Base-by-base conservation (phyloP, 2,113 vertebrate genomes). In the Cranoglanis bouderius region DNA sequence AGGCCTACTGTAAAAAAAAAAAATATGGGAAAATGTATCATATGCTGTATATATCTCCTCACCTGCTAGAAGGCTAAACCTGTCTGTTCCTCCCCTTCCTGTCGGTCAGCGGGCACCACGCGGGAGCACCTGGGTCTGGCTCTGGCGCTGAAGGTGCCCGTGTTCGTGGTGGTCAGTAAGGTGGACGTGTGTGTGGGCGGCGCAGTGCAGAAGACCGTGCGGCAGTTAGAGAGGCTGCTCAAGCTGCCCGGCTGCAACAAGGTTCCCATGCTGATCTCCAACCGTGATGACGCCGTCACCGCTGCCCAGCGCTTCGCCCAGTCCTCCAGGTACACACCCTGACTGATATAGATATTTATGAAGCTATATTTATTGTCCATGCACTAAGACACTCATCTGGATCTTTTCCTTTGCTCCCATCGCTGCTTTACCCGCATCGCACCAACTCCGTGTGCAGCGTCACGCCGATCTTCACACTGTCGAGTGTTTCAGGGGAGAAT, bases 221-320 rank as follows among this genome's bases (percentile, higher is more conserved):
- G 97, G 21, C 98, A 99, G 94, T 95, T 99, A 91, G 97, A 98
- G 91, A 92, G 97, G 55, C 96, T 99, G 88, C 96, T 99, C 88
- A 99, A 98, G 91, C 97, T 98, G 92, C 98, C 98, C 8, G 98
- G 98, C 88, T 99, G 98, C 94, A 98, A 98, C 96, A 99, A 99
- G 91, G 96, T 99, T 1, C 98, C 98, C 4, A 94, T 98, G 94
- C 92, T 97, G 90, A 96, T 99, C 90, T 94, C 95, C 26, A 96
- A 92, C 0, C 96, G 96, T 0, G 98, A 99, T 0, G 98, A 99
- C 32, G 98, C 98, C 0, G 98, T 99, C 86, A 99, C 97, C 7
- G 98, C 98, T 40, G 98, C 98, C 1, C 98, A 99, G 93, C 97
- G 98, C 93, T 99, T 99, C 91, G 95, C 98, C 49, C 98, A 98